These are phyloP conservation scores for Rafetus swinhoei DNA, from an alignment of 2,113 vertebrate genomes.

Conservation along the genomic window DNA sequence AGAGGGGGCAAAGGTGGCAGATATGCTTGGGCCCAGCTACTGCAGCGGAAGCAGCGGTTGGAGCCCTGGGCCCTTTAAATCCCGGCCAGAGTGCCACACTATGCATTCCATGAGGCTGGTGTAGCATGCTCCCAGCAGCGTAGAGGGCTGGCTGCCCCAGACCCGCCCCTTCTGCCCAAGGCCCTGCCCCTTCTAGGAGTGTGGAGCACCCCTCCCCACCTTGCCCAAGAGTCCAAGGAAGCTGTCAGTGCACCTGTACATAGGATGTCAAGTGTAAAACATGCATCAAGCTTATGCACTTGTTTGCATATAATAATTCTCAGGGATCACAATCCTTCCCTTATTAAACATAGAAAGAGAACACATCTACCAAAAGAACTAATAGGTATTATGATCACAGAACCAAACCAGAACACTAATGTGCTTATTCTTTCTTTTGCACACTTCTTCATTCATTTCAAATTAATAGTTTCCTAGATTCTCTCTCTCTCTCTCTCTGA, in stretches of 20 bases:
- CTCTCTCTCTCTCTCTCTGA: neutral
- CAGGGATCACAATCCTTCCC: neutral
- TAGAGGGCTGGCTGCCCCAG: too few species aligned
- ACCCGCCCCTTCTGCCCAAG: too few species aligned
- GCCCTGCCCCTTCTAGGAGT: too few species aligned
- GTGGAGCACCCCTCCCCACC: too few species aligned
- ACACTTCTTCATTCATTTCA: neutral
- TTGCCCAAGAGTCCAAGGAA: too few species aligned
- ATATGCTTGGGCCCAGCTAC: too few species aligned
- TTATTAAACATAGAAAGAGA: neutral
- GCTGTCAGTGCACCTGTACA: neutral
- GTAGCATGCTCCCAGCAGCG: too few species aligned
- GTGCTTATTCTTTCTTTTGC: neutral
- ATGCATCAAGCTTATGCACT: neutral
- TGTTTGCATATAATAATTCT: neutral
- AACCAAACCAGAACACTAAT: slow-evolving; percentile 8
- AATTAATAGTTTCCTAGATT: neutral
- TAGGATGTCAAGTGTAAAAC: fast-evolving
- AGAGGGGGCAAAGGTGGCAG: too few species aligned
- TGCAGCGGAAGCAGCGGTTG: too few species aligned
- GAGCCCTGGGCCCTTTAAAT: too few species aligned
- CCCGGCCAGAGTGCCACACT: too few species aligned
- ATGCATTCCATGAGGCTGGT: too few species aligned
- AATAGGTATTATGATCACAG: neutral
- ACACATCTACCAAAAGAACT: neutral